Evolutionary conservation across 30 jellyfish, hydroid and myxozoan species (phyloP).

Genomic region (Aurelia sp.): DNA sequence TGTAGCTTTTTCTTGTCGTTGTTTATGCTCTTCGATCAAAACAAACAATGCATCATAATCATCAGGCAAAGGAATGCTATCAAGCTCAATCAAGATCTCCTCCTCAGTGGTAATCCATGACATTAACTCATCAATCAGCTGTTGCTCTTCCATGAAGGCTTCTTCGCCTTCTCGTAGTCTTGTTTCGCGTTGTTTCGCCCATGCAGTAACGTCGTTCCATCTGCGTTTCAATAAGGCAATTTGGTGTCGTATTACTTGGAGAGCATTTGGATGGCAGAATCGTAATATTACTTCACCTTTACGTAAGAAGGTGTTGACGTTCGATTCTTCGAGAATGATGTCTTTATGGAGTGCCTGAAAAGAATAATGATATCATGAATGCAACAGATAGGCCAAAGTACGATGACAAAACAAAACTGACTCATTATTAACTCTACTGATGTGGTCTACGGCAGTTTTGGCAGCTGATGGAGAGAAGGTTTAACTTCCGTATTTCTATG

Average conservation of each 20-base stretch:
- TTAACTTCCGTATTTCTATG: too few species aligned
- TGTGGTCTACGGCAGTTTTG: too few species aligned
- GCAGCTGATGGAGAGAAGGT: too few species aligned
- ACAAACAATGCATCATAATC: constrained; percentile 79
- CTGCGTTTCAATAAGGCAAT: constrained; percentile 80
- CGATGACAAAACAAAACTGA: too few species aligned
- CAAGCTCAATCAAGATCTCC: constrained; percentile 76
- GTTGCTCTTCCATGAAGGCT: constrained; percentile 71
- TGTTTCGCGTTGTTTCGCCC: constrained; percentile 98
- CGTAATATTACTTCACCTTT: constrained; percentile 95
- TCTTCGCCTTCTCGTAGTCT: constrained; percentile 84
- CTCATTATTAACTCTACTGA: too few species aligned
- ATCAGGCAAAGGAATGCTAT: constrained; percentile 78
- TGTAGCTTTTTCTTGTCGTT: constrained; percentile 75
- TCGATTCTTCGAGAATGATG: constrained; percentile 71
- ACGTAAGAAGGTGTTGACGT: constrained; percentile 80
- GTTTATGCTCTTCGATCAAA: constrained; percentile 79
- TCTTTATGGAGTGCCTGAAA: constrained; percentile 44
- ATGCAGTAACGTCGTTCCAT: constrained; percentile 91
- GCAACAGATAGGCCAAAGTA: too few species aligned
- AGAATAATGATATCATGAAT: too few species aligned
- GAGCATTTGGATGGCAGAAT: constrained; percentile 98
- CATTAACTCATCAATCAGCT: constrained; percentile 66
- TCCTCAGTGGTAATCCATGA: constrained; percentile 91
- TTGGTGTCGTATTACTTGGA: constrained; percentile 88